Conservation (phyloP, 2,888 invertebrate genomes). For the Deilephila porcellus region DNA sequence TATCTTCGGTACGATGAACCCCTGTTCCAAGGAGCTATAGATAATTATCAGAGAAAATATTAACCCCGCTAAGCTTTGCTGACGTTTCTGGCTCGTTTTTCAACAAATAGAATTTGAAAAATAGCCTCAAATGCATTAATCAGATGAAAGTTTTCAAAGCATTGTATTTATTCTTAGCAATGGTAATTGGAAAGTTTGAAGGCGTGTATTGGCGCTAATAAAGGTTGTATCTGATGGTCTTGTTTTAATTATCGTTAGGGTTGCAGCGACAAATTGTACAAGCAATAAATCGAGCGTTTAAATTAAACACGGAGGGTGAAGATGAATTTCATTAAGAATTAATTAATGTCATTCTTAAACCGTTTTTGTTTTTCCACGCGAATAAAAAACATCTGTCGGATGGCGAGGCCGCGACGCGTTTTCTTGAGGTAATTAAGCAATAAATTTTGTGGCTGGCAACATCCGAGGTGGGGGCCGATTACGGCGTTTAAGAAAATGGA, state of each 20-base stretch:
- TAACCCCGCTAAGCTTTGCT: constrained; percentile 43
- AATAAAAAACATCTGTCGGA: constrained; percentile 82
- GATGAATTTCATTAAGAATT: constrained; percentile 86
- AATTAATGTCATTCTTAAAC: constrained; percentile 85
- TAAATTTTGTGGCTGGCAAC: constrained; percentile 83
- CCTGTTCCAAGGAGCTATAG: constrained; percentile 71
- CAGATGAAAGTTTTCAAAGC: constrained; percentile 35
- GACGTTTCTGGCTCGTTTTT: constrained; percentile 55
- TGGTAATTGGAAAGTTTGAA: constrained; percentile 26
- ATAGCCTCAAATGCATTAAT: constrained; percentile 46
- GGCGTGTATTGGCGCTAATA: constrained; percentile 72
- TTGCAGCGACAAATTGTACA: constrained; percentile 81
- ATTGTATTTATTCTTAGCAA: constrained; percentile 57
- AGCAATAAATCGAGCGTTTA: constrained; percentile 82
- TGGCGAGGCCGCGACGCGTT: constrained; percentile 72
- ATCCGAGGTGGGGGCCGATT: constrained; percentile 81
- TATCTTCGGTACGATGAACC: constrained; percentile 77
- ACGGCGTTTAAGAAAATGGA: constrained; percentile 81
- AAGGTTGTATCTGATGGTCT: constrained; percentile 73
- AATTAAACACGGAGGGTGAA: constrained; percentile 83
- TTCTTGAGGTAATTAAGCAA: constrained; percentile 85
- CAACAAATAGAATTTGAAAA: constrained; percentile 50
- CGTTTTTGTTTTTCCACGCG: constrained; percentile 82
- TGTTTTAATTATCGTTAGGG: constrained; percentile 70
- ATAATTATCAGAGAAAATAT: constrained; percentile 79